Base-by-base conservation (phyloP, 2,888 invertebrate genomes). In the Acheta domesticus region DNA sequence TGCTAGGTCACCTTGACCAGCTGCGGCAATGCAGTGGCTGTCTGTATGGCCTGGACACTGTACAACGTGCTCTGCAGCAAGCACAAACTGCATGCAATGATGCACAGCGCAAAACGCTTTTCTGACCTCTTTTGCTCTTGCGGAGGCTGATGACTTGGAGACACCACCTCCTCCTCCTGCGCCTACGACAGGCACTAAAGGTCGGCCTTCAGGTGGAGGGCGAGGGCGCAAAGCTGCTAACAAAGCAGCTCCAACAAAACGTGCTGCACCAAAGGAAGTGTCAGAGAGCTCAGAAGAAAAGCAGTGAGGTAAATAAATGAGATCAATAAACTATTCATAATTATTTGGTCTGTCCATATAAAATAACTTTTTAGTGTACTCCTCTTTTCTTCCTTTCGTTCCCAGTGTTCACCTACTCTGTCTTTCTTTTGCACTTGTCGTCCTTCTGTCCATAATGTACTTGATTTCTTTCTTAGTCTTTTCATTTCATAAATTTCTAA, bases 1-100 rank as follows among this genome's bases (percentile, higher is more conserved):
- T n/a, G n/a, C 89, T 99, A 84, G 93, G 94, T 80, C 98, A 99
- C 88, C 90, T 99, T 85, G 98, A 98, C 86, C 94, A 95, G 87
- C 91, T 97, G 89, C 89, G 97, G 85, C 89, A 92, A 83, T 92
- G 92, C 85, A 82, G 82, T 50, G 82, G 87, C 83, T 81, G 86
- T n/a, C 91, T 97, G 85, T 96, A 96, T 87, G 94, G 94, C 83
- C 92, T 94, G 87, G 96, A 97, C 86, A 92, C 93, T 84, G 94
- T 98, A 92, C 97, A 97, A 87, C 92, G 95, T 85, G 96, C 97
- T 62, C 88, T 98, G 83, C 94, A 96, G 85, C 93, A 94, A 83
- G 94, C 96, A 48, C 96, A 96, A 86, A 92, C 93, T 81, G 93
- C 95, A 84, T 94, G 96, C 86, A 95, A 91, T 85, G 98, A 98